These are phyloP conservation scores for Folsomia manolachei DNA, from an alignment of 2,888 invertebrate species.

Conservation along the genomic window DNA sequence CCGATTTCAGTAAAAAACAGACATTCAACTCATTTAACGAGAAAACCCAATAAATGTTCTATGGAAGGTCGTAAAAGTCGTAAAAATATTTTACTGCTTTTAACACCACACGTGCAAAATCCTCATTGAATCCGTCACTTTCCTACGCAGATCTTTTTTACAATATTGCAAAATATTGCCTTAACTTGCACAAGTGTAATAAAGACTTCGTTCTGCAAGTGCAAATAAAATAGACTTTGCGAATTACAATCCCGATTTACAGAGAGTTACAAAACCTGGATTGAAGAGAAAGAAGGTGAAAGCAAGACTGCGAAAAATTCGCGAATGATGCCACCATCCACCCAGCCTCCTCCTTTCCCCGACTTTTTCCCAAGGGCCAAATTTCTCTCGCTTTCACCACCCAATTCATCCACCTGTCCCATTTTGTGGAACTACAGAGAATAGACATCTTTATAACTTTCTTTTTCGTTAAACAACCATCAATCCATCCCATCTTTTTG, in stretches of 20 bases:
- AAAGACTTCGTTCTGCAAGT: no score
- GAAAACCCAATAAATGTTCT: not conserved
- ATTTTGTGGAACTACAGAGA: not conserved
- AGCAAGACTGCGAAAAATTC: not conserved
- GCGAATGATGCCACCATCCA: not conserved
- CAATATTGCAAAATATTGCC: no score
- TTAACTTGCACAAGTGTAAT: no score
- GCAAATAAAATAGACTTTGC: no score
- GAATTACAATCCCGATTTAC: no score
- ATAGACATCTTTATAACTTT: not conserved
- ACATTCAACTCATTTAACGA: no score
- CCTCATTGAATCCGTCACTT: no score
- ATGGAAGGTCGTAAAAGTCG: not conserved
- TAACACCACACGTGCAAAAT: not conserved
- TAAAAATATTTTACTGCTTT: not conserved
- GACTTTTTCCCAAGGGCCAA: slow-evolving; percentile 5
- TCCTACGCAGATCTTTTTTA: no score
- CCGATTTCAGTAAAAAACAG: no score
- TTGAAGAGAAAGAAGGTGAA: not conserved
- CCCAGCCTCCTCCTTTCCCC: not conserved
- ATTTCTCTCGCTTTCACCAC: slow-evolving; percentile 4
- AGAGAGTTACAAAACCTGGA: no score
- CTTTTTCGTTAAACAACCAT: not conserved
- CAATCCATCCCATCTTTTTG: not conserved
- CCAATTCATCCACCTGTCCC: slow-evolving; percentile 1